Conservation (phyloP, 2,888 invertebrate genomes). For the Nomada flava region DNA sequence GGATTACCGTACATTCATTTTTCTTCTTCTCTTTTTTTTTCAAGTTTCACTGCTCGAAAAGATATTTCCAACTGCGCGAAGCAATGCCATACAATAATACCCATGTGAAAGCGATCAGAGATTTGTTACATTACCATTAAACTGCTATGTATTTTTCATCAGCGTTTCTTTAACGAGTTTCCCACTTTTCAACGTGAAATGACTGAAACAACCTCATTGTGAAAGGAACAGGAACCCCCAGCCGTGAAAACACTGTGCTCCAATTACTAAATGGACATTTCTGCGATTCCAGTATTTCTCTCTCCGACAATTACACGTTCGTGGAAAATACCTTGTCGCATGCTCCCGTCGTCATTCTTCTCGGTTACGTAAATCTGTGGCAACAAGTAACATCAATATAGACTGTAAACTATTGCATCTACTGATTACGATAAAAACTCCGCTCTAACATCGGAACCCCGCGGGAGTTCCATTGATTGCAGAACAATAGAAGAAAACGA, state of each 20-base stretch:
- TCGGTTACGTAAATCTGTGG: too few relatives aligned
- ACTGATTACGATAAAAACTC: neutral
- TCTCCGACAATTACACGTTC: too few relatives aligned
- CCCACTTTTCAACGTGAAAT: neutral
- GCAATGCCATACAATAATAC: neutral
- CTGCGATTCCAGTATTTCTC: too few relatives aligned
- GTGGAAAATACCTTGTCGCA: too few relatives aligned
- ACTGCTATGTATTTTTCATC: neutral
- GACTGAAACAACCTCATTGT: too few relatives aligned
- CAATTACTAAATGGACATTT: too few relatives aligned
- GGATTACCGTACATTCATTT: slow-evolving; percentile 17
- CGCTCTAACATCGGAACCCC: too few relatives aligned
- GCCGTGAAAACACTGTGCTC: too few relatives aligned
- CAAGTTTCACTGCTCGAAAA: neutral
- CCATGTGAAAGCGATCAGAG: neutral
- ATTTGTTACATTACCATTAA: neutral
- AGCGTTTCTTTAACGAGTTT: neutral
- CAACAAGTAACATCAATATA: too few relatives aligned
- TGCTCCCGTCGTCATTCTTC: too few relatives aligned
- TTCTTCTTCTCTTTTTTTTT: neutral
- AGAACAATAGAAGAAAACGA: neutral
- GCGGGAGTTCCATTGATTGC: neutral
- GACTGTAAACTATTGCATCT: too few relatives aligned
- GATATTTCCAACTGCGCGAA: neutral
- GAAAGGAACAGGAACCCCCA: too few relatives aligned